Percentiles rank a stretch among this genome's conserved stretches.
Conservation (phyloP, 2,797 vertebrate species). For the Apodemus agrarius region DNA sequence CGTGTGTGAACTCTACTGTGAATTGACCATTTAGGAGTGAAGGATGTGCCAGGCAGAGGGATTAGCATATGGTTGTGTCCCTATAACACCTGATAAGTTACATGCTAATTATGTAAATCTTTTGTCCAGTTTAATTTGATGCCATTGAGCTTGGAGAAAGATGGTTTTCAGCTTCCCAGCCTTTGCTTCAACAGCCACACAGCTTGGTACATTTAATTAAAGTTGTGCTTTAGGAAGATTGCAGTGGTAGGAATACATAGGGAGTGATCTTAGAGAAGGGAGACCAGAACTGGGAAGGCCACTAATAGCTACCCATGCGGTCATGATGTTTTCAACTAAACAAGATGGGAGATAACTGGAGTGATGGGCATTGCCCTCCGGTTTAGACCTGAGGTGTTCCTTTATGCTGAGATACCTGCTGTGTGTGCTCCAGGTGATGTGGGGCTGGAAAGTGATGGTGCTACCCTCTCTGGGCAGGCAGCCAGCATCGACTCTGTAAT, state of each 20-base stretch:
- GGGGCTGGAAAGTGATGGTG: not conserved
- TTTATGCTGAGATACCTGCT: not conserved
- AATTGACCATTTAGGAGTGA: conserved; percentile 49
- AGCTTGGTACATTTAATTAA: conserved; percentile 13
- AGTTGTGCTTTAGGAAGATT: conserved; percentile 4
- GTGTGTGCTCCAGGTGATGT: not conserved
- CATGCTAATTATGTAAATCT: conserved; percentile 42
- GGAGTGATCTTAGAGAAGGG: not conserved
- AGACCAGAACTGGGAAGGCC: not conserved
- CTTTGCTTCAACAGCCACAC: not conserved
- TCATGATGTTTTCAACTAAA: not conserved
- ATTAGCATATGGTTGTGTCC: conserved; percentile 29
- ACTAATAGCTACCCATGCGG: not conserved
- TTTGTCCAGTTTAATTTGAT: conserved; percentile 23
- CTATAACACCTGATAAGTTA: not conserved
- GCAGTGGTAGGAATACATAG: not conserved
- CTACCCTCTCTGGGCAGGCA: not conserved
- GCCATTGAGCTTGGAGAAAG: conserved; percentile 6
- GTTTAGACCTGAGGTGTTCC: not conserved
- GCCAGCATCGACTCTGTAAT: not conserved
- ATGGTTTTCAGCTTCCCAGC: conserved; percentile 48
- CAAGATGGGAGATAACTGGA: not conserved
- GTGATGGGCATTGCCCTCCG: not conserved
- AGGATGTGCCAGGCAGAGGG: not conserved
- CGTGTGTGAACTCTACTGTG: not conserved